Conservation (phyloP, 1,140 invertebrate species). For the Tetragnatha versicolor region DNA sequence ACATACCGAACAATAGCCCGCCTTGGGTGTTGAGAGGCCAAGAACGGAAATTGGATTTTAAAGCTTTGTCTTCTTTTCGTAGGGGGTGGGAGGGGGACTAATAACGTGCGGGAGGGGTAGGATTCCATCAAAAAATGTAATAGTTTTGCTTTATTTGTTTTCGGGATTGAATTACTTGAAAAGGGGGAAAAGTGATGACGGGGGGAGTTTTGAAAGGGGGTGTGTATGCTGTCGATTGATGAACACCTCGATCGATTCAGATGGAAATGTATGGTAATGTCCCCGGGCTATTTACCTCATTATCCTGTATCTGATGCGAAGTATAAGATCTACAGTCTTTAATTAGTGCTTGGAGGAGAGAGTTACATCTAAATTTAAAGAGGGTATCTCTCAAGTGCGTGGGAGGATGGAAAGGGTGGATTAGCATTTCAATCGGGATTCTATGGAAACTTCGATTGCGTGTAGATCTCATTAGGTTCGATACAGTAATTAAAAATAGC, state of each 20-base stretch:
- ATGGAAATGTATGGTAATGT: conserved; percentile 9
- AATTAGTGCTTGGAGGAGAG: conserved; percentile 3
- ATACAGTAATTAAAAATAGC: too few species aligned
- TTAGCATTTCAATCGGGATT: too few species aligned
- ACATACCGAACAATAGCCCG: conserved; percentile 1
- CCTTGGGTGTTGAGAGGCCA: not conserved
- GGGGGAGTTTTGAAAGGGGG: too few species aligned
- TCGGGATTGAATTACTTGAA: too few species aligned
- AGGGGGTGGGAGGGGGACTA: not conserved
- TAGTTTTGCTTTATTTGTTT: not conserved
- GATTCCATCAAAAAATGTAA: conserved; percentile 5
- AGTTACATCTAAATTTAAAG: conserved; percentile 15
- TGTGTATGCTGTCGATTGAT: too few species aligned
- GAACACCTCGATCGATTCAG: conserved; percentile 6
- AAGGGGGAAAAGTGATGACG: too few species aligned
- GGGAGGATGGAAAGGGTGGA: too few species aligned
- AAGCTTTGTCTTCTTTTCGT: conserved; percentile 14
- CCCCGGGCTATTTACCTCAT: conserved; percentile 1
- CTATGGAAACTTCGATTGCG: too few species aligned
- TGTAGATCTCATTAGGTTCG: too few species aligned
- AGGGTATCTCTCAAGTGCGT: too few species aligned
- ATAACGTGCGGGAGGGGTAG: conserved; percentile 1
- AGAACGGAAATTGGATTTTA: conserved; percentile 15
- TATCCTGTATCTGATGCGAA: not conserved
- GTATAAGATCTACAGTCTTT: not conserved